Evolutionary conservation across 2,797 vertebrate genomes (phyloP), one percentile per base, ranked within the genome.

Genomic region (Craterocephalus amniculus): DNA sequence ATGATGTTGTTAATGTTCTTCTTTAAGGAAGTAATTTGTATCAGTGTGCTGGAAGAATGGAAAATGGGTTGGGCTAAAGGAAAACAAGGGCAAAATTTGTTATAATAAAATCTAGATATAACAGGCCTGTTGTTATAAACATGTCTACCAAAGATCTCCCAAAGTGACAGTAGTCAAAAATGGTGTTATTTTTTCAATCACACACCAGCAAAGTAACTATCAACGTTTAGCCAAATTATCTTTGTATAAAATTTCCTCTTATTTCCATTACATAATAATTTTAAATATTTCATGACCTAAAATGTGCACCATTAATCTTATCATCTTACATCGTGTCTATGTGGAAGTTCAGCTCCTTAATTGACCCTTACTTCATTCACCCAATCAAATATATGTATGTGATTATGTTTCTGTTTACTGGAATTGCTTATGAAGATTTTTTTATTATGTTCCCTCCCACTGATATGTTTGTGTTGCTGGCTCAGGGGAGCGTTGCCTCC

Each of bases 321-420:
- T 76, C 58, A 63, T n/a, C 11, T 40, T 16, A 35, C 1, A 74
- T 55, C 8, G 51, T 40, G 26, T 40, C 10, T 26, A 12, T n/a
- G 14, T 64, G 52, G 58, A 60, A 45, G 29, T 26, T 64, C 12
- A 65, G 62, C 69, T 49, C 56, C n/a, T 10, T 58, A 14, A 22
- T 0, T 61, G 20, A 78, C 20, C 20, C n/a, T 73, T 10, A 61
- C 2, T 43, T 58, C 13, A 54, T 27, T 29, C 1, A 2, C 18
- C 62, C 34, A 58, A 31, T 40, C 11, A 61, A 2, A 20, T 45
- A 7, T 26, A 0, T 5, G 43, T 36, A 31, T 22, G 12, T 22
- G n/a, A 0, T 6, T 34, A 0, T 5, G 55, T 76, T 83, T 69
- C 65, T 71, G 34, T 74, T 87, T 77, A 79, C 75, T 77, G 63